These are phyloP conservation scores for Diadegma fenestrale DNA, from an alignment of 2,888 invertebrate genomes.

Conservation along the genomic window DNA sequence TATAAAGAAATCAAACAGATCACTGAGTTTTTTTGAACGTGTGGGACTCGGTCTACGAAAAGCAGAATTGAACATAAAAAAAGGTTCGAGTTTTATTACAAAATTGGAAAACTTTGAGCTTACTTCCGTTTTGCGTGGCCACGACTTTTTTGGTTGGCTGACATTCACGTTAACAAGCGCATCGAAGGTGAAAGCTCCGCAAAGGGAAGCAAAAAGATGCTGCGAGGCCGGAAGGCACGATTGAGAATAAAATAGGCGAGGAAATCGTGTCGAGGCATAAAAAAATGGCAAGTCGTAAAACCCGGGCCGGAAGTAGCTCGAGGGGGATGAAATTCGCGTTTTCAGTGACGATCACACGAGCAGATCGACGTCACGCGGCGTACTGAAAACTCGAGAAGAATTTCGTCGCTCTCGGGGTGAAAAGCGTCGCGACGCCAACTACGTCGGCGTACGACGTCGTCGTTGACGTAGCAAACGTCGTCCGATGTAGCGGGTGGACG, in stretches of 20 bases:
- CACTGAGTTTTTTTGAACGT: neutral
- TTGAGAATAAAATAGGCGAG: neutral
- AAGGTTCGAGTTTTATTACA: neutral
- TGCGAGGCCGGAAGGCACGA: neutral
- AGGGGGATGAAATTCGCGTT: constrained; percentile 69
- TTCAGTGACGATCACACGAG: constrained; percentile 63
- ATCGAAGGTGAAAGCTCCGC: constrained; percentile 38
- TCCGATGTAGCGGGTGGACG: neutral
- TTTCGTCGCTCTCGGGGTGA: constrained; percentile 43
- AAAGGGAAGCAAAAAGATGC: neutral
- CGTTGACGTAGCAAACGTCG: constrained; percentile 23
- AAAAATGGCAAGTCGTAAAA: neutral
- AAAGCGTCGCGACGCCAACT: constrained; percentile 64
- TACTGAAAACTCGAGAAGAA: constrained; percentile 72
- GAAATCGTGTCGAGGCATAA: neutral
- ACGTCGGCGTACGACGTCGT: constrained; percentile 67
- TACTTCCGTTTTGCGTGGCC: constrained; percentile 67
- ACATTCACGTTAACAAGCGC: constrained; percentile 66
- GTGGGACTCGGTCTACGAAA: neutral
- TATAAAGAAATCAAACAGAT: too few relatives aligned
- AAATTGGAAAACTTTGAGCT: constrained; percentile 45
- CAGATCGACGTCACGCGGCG: constrained; percentile 75
- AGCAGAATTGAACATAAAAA: neutral
- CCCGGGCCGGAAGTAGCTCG: constrained; percentile 70
- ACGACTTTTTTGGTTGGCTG: constrained; percentile 56